Conservation (phyloP, 1,140 invertebrate genomes). For the Lordiphosa mommai region DNA sequence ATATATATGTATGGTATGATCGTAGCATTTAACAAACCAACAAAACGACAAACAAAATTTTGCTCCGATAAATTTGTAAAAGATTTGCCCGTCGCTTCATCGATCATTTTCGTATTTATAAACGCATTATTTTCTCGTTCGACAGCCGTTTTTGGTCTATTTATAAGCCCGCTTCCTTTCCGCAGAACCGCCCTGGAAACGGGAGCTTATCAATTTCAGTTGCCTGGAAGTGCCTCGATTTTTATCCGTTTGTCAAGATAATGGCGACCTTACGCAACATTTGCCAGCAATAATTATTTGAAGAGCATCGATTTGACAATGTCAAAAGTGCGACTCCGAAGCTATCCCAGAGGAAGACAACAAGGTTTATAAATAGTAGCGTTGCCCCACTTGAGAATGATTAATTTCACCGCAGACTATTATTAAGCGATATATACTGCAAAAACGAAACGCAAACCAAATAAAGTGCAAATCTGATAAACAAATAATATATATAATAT, state of each 20-base stretch:
- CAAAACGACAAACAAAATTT: background rate
- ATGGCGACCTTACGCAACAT: slow-evolving; percentile 55
- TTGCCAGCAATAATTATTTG: slow-evolving; percentile 47
- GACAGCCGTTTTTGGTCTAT: slow-evolving; percentile 10
- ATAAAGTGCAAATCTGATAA: slow-evolving; percentile 35
- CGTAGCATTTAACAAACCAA: slow-evolving; percentile 30
- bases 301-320: slow-evolving; percentile 64
- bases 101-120: slow-evolving; percentile 14
- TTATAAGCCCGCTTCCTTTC: slow-evolving; percentile 1
- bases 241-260: slow-evolving; percentile 11
- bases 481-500: slow-evolving; percentile 4
- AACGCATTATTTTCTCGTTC: slow-evolving; percentile 11
- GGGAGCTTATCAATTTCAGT: slow-evolving; percentile 36
- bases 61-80: too few species aligned
- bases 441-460: slow-evolving; percentile 14
- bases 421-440: slow-evolving; percentile 34
- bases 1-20: slow-evolving; percentile 17
- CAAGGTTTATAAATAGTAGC: slow-evolving; percentile 44
- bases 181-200: background rate
- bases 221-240: slow-evolving; percentile 9
- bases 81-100: slow-evolving; percentile 10
- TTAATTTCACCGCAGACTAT: slow-evolving; percentile 46
- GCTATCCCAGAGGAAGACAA: too few species aligned
- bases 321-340: slow-evolving; percentile 15
- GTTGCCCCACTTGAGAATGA: slow-evolving; percentile 56